Percentiles rank a stretch among this genome's conserved stretches.
Evolutionary conservation across 2,113 vertebrate species (phyloP).

Genomic region (Capreolus pygargus): DNA sequence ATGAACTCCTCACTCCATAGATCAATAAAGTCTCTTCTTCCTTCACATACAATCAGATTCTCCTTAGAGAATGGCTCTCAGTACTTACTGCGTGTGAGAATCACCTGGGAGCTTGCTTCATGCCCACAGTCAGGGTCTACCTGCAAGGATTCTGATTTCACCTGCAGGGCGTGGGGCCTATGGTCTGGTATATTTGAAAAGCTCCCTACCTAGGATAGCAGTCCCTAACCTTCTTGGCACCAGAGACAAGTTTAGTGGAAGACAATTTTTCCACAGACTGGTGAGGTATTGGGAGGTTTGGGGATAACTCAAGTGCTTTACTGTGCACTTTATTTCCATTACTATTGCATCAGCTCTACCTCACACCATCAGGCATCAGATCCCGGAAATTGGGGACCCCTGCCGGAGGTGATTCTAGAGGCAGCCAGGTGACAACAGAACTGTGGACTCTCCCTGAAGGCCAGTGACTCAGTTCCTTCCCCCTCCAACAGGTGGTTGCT

Average conservation of each 20-base stretch:
- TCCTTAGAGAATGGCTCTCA: background rate
- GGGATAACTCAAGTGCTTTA: background rate
- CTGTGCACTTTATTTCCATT: background rate
- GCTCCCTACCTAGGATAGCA: background rate
- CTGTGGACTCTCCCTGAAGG: background rate
- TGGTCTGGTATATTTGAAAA: background rate
- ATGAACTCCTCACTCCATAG: background rate
- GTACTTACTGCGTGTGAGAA: background rate
- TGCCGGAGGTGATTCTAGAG: background rate
- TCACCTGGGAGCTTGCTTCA: background rate
- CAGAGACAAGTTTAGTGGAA: background rate
- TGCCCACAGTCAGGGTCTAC: background rate
- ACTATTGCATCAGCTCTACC: background rate
- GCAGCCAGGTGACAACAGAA: background rate
- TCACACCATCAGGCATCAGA: background rate
- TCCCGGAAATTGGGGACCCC: background rate
- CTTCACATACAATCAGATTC: background rate
- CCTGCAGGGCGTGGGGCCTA: too few relatives aligned
- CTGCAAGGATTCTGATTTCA: background rate
- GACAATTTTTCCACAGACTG: background rate
- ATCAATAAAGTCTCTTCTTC: background rate
- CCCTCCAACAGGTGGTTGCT: background rate
- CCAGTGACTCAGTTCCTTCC: background rate
- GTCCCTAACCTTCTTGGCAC: background rate
- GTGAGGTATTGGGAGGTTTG: background rate